phyloP scores from a whole-genome alignment of 2,797 vertebrate genomes.

The Toxotes lorentzi region DNA sequence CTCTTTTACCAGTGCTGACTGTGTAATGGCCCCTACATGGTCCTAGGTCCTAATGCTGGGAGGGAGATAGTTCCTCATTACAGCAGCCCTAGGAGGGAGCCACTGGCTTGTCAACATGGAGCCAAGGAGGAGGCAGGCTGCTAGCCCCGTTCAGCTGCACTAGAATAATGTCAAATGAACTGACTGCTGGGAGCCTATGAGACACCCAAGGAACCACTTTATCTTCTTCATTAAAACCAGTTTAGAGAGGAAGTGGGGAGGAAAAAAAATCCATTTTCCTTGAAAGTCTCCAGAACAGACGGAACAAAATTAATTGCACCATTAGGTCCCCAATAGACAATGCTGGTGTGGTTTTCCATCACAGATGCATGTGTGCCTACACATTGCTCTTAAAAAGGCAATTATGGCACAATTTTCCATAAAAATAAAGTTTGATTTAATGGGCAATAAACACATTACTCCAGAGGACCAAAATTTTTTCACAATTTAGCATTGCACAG shows the following conservation, averaged over 20 bases:
- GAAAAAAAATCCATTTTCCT: conserved; percentile 92
- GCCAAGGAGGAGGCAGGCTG: conserved; percentile 51
- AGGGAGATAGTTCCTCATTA: conserved; percentile 76
- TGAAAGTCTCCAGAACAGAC: conserved; percentile 98
- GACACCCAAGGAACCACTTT: conserved; percentile 92
- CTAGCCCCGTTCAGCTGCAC: conserved; percentile 77
- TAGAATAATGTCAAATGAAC: conserved; percentile 92
- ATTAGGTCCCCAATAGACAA: conserved; percentile 95
- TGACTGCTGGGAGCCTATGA: conserved; percentile 91
- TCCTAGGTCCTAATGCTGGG: conserved; percentile 45
- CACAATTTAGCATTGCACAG: conserved; percentile 86
- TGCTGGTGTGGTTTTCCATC: conserved; percentile 93
- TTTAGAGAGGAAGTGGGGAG: conserved; percentile 84
- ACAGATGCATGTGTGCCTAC: conserved; percentile 92
- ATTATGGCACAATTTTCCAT: conserved; percentile 94
- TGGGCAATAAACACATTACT: conserved; percentile 94
- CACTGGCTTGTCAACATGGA: conserved; percentile 84
- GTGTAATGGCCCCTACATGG: conserved; percentile 46
- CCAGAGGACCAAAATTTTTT: conserved; percentile 87
- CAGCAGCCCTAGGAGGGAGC: conserved; percentile 84
- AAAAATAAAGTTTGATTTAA: conserved; percentile 95
- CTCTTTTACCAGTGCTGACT: conserved; percentile 41
- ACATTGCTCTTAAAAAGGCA: conserved; percentile 94
- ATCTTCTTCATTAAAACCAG: conserved; percentile 98
- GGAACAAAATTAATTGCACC: conserved; percentile 97